Evolutionary conservation across 1,140 invertebrate genomes (phyloP), one percentile per base, ranked within the genome.

Genomic region (Aethina tumida): DNA sequence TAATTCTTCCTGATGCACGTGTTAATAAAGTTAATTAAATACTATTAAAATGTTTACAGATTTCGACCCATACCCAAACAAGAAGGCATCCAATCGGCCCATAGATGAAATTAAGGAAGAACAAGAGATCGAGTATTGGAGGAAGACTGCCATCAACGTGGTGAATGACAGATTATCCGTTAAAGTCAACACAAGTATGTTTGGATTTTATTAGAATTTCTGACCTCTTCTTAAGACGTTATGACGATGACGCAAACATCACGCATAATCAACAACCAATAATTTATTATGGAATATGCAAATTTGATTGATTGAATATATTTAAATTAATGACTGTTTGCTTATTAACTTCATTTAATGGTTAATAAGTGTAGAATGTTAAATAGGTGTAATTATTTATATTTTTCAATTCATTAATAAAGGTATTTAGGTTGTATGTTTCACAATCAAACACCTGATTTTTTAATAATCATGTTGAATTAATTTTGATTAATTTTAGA

Each of bases 401-500:
- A n/a, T n/a, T n/a, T n/a, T n/a, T n/a, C n/a, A n/a, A n/a, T n/a
- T n/a, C n/a, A n/a, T n/a, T n/a, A n/a, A n/a, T n/a, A n/a, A n/a
- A n/a, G n/a, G n/a, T n/a, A n/a, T n/a, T n/a, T n/a, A n/a, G n/a
- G n/a, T n/a, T n/a, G n/a, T n/a, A n/a, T n/a, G n/a, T n/a, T n/a
- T n/a, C n/a, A n/a, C n/a, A n/a, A n/a, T n/a, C n/a, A n/a, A n/a
- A n/a, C n/a, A n/a, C n/a, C n/a, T n/a, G n/a, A 19, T 12, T 24
- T n/a, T 34, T 8, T 9, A 19, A 34, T 25, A 7, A 21, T 7
- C 18, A 6, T 34, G 7, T 25, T 22, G 24, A 30, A 13, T 4
- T 9, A n/a, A 14, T 17, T 3, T 32, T 6, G n/a, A 34, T 35
- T 33, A 22, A 39, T 40, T 43, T 32, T 37, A 38, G 58, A 67